phyloP scores from a whole-genome alignment of 2,113 vertebrate genomes.

The Mus musculus region DNA sequence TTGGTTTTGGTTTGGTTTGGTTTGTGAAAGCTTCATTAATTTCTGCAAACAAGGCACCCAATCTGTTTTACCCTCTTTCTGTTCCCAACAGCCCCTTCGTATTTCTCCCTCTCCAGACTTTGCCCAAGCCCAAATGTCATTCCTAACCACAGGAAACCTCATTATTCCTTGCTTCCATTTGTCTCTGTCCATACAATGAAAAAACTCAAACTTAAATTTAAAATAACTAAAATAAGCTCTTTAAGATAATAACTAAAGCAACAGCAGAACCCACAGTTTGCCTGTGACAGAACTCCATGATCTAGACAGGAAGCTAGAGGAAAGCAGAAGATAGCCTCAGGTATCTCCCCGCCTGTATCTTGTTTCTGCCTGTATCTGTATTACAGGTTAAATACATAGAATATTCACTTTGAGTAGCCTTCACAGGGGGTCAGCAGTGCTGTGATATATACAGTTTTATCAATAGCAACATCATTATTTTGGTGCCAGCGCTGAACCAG shows the following conservation, averaged over 20 bases:
- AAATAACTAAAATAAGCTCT: background rate
- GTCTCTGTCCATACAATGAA: background rate
- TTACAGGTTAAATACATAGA: background rate
- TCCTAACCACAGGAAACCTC: background rate
- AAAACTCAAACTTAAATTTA: background rate
- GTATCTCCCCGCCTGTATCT: background rate
- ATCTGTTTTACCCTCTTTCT: slow-evolving; percentile 13
- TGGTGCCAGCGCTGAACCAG: background rate
- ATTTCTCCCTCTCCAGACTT: background rate
- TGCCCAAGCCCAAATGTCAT: background rate
- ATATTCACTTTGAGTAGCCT: background rate
- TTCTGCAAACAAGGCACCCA: slow-evolving; percentile 45
- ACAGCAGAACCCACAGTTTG: background rate
- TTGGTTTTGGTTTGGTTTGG: background rate
- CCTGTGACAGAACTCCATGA: background rate
- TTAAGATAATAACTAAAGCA: background rate
- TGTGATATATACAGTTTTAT: background rate
- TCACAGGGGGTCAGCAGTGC: background rate
- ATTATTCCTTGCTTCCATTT: background rate
- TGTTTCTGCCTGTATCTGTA: background rate
- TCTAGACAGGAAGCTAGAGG: background rate
- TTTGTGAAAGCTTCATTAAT: slow-evolving; percentile 46
- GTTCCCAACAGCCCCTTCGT: background rate
- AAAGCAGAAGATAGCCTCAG: background rate
- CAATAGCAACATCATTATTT: background rate